Base-by-base conservation (phyloP, 1,140 invertebrate genomes). In the Oncopodura yosiiana region DNA sequence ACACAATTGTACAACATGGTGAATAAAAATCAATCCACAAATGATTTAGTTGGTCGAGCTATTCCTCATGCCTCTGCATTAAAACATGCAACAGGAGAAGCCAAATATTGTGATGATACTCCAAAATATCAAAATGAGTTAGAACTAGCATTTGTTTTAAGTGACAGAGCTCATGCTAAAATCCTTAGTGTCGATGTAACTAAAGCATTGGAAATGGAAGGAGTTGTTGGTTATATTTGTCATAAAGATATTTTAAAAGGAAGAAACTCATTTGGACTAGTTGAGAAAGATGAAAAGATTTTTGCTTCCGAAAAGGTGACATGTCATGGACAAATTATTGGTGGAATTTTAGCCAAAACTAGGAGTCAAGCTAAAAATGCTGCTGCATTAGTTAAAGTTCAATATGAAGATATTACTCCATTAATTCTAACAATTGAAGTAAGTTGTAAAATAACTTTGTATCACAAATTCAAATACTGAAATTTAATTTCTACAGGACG, bases 11-110 rank as follows among this genome's bases (percentile, higher is more conserved):
- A 24, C 36, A 26, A 26, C 3, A n/a, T 53, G 50, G 50, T 53
- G 32, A 36, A 6, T 21, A 30, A 11, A 19, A 1, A 4, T 5
- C 6, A 41, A 9, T 12, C 6, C 19, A 23, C 27, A 23, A 24
- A 26, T 11, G 75, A 78, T 59, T 68, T 73, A 5, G 69, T 80
- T 12, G 76, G 78, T 4, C 66, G 71, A 34, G 73, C 77, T 2
- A 49, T 78, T 8, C 66, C 68, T 6, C 78, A 79, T 62, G 42
- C 68, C 23, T 74, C 75, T 2, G 75, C 75, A 5, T 57, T 68
- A 23, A 74, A 77, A 61, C 77, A 79, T 55, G 69, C 69, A 0
- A 75, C 73, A 29, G 64, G 77, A 50, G 75, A 78, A 65, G 77
- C 77, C 18, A 58, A 72, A 11, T 79, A 77, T 65, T 64, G 72